phyloP scores from a whole-genome alignment of 2,888 invertebrate species.

The Parnassius orleans region DNA sequence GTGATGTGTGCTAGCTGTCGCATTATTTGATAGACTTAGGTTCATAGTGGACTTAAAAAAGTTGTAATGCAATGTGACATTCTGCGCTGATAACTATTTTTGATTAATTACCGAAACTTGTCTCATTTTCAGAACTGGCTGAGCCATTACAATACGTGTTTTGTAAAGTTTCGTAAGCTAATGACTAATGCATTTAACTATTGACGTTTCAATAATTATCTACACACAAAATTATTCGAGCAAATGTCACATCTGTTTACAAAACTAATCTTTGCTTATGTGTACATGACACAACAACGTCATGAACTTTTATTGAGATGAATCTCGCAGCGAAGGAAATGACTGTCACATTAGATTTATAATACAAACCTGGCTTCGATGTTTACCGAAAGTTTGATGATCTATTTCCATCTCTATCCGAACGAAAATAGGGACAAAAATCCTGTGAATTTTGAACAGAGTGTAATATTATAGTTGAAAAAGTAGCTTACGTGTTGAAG shows the following conservation, averaged over 20 bases:
- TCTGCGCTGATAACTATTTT: too few species aligned
- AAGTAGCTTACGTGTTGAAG: background rate
- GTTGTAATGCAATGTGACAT: too few species aligned
- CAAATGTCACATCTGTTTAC: background rate
- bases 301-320: slow-evolving; percentile 51
- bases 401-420: background rate
- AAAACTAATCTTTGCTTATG: slow-evolving; percentile 30
- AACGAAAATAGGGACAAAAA: background rate
- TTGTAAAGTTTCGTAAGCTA: too few species aligned
- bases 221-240: background rate
- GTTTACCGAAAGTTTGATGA: background rate
- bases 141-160: too few species aligned
- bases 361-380: slow-evolving; percentile 4
- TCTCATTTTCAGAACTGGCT: too few species aligned
- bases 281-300: slow-evolving; percentile 44
- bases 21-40: too few species aligned
- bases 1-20: too few species aligned
- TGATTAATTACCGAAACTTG: too few species aligned
- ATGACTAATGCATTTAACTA: too few species aligned
- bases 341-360: slow-evolving; percentile 28
- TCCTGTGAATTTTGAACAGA: background rate
- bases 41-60: too few species aligned
- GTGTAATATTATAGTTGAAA: background rate
- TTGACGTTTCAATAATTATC: too few species aligned
- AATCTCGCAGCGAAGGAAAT: slow-evolving; percentile 41